These are phyloP conservation scores for Dissostichus mawsoni DNA, from an alignment of 2,113 vertebrate genomes.

Conservation along the genomic window DNA sequence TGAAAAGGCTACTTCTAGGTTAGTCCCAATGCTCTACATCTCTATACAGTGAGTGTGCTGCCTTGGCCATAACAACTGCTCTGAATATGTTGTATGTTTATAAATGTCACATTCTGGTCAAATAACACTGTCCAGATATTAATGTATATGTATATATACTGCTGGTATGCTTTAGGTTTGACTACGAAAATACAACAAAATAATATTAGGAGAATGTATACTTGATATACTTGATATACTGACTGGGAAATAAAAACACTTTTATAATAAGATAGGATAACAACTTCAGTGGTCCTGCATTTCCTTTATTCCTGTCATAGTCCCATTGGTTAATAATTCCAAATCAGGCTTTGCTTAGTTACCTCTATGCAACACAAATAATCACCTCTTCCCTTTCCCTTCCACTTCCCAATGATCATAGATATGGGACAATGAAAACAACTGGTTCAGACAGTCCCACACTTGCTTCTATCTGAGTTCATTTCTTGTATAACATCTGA, in stretches of 20 bases:
- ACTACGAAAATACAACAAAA: background rate
- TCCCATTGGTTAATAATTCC: conserved; percentile 48
- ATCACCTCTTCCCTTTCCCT: conserved; percentile 37
- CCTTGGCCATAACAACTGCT: background rate
- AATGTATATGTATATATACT: background rate
- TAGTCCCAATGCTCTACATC: background rate
- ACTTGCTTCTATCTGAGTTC: conserved; percentile 46
- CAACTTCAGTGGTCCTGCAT: conserved; percentile 15
- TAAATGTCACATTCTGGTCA: conserved; percentile 2
- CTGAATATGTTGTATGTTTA: background rate
- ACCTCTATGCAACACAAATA: conserved; percentile 49
- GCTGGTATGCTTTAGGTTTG: background rate
- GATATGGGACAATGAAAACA: conserved; percentile 57
- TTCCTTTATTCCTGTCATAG: conserved; percentile 34
- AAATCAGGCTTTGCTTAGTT: conserved; percentile 36
- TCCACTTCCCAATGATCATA: conserved; percentile 46
- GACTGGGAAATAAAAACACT: conserved; percentile 53
- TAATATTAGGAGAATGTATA: background rate
- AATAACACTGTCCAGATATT: background rate
- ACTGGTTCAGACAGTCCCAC: conserved; percentile 58
- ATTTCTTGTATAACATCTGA: conserved; percentile 68
- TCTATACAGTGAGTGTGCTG: background rate
- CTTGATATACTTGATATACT: conserved; percentile 18
- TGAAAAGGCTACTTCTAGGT: conserved; percentile 15
- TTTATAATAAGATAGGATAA: background rate